phyloP scores from a whole-genome alignment of 2,888 invertebrate genomes.

The Caradrina kadenii region DNA sequence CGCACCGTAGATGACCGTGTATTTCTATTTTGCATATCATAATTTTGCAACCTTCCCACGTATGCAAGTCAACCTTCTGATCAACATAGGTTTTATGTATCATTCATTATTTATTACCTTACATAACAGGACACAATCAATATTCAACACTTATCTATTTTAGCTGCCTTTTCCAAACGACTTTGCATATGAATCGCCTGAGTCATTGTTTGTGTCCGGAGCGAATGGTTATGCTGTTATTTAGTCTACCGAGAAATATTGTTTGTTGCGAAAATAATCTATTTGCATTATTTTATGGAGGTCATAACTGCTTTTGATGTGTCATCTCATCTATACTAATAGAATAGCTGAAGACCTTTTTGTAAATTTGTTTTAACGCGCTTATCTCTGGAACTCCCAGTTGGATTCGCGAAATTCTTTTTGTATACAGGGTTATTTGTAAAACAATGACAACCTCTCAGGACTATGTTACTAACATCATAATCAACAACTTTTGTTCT shows the following conservation, averaged over 20 bases:
- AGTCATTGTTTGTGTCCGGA: constrained; percentile 40
- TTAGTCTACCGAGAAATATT: constrained; percentile 22
- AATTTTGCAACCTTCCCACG: background rate
- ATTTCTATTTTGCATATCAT: too few relatives aligned
- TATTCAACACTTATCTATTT: constrained; percentile 56
- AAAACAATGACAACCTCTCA: too few relatives aligned
- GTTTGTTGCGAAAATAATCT: constrained; percentile 12
- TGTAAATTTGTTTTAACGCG: too few relatives aligned
- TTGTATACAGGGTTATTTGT: too few relatives aligned
- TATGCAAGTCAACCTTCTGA: constrained; percentile 34
- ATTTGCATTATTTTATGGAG: background rate
- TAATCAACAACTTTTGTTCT: too few relatives aligned
- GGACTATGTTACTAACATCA: too few relatives aligned
- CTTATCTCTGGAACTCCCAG: too few relatives aligned
- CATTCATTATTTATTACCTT: constrained; percentile 45
- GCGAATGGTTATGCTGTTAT: background rate
- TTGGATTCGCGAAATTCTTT: too few relatives aligned
- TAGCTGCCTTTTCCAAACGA: constrained; percentile 25
- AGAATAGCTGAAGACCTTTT: too few relatives aligned
- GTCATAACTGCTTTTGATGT: constrained; percentile 12
- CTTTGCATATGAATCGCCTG: constrained; percentile 48
- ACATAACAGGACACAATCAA: constrained; percentile 58
- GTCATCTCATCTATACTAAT: background rate
- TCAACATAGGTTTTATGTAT: background rate
- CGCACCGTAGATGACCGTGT: too few relatives aligned